Evolutionary conservation across 2,113 vertebrate genomes (phyloP).

Genomic region (Indicator indicator): DNA sequence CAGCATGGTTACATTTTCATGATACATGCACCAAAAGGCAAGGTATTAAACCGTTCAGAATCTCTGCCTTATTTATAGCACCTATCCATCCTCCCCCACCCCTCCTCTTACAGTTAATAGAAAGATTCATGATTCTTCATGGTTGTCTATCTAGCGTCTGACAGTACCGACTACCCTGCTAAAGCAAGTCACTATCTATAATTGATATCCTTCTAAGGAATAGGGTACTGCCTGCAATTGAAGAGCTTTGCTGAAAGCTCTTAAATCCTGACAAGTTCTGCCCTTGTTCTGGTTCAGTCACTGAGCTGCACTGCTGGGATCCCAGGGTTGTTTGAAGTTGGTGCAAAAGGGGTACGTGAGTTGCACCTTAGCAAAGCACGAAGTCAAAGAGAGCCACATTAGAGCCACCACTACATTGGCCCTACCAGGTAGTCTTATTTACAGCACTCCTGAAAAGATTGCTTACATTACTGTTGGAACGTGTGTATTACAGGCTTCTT

Average conservation of each 20-base stretch:
- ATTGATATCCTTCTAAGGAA: conserved; percentile 99
- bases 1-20: conserved; percentile 61
- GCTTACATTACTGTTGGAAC: conserved; percentile 11
- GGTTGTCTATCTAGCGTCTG: conserved; percentile 95
- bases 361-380: conserved; percentile 73
- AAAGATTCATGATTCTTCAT: conserved; percentile 96
- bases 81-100: conserved; percentile 68
- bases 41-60: conserved; percentile 74
- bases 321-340: conserved; percentile 77
- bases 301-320: conserved; percentile 76
- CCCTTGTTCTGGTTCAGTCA: conserved; percentile 84
- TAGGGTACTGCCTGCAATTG: conserved; percentile 93
- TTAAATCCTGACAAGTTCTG: conserved; percentile 97
- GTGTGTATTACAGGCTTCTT: neutral
- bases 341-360: conserved; percentile 64
- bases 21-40: conserved; percentile 64
- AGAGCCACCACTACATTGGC: conserved; percentile 2
- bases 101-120: conserved; percentile 90
- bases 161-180: conserved; percentile 89
- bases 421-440: conserved; percentile 58
- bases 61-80: conserved; percentile 80
- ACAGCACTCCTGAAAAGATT: conserved; percentile 41
- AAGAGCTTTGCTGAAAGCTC: conserved; percentile 96
- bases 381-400: conserved; percentile 46
- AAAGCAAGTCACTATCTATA: conserved; percentile 99